Evolutionary conservation across 2,797 vertebrate genomes (phyloP).

Genomic region (Carcharodon carcharias): DNA sequence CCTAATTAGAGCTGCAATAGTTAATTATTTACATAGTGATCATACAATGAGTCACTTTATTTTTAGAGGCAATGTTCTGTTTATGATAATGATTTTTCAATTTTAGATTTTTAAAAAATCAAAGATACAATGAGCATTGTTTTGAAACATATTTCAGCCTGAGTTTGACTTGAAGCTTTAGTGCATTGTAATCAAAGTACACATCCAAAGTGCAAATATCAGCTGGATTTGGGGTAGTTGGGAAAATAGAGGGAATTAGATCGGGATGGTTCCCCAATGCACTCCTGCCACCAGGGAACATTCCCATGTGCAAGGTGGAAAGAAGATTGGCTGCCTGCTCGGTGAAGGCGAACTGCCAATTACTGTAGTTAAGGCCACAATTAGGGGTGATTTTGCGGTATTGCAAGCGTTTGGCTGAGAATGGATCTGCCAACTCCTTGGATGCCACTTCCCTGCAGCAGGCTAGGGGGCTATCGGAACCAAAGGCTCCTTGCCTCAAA

Average conservation of each 20-base stretch:
- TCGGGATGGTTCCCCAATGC: not conserved
- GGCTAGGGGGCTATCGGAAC: no score
- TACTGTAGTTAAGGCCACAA: no score
- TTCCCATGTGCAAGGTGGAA: no score
- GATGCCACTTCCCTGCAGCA: no score
- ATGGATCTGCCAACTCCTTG: no score
- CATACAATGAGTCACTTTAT: slow-evolving; percentile 7
- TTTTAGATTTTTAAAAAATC: not conserved
- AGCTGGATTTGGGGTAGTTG: not conserved
- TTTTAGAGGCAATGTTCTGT: not conserved
- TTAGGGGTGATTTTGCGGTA: no score
- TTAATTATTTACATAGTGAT: slow-evolving; percentile 31
- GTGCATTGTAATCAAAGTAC: not conserved
- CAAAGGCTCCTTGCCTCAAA: no score
- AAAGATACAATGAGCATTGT: not conserved
- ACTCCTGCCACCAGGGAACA: no score
- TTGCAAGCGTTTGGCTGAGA: no score
- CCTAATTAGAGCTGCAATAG: slow-evolving; percentile 27
- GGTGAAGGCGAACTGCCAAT: no score
- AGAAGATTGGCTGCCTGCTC: no score
- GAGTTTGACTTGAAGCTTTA: not conserved
- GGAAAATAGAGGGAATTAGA: not conserved
- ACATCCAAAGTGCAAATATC: not conserved
- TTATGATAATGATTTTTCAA: slow-evolving; percentile 7
- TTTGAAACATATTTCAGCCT: not conserved